Evolutionary conservation across 2,797 vertebrate genomes (phyloP).

Genomic region (Rhabdophis nuchalis): DNA sequence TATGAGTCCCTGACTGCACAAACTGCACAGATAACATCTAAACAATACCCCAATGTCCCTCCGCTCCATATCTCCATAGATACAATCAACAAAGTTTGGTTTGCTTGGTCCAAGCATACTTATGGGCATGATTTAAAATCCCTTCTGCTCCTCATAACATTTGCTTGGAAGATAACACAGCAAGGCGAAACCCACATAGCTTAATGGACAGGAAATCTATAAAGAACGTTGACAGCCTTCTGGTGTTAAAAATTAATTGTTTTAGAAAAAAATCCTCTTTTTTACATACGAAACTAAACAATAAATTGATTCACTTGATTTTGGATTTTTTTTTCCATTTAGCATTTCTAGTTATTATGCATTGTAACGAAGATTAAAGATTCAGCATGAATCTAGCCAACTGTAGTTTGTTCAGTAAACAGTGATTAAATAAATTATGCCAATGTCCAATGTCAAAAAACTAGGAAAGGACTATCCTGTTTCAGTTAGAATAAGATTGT

Average conservation of each 20-base stretch:
- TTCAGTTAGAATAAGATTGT: neutral
- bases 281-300: neutral
- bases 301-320: neutral
- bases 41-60: neutral
- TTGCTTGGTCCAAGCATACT: neutral
- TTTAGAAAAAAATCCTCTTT: neutral
- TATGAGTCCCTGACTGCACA: neutral
- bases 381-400: neutral
- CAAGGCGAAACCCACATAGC: neutral
- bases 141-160: neutral
- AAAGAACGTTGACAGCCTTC: neutral
- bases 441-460: neutral
- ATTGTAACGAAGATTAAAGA: neutral
- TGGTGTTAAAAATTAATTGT: neutral
- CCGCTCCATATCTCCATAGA: neutral
- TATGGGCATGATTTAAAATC: neutral
- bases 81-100: neutral
- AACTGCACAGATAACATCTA: neutral
- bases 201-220: too few species aligned
- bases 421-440: neutral
- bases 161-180: neutral
- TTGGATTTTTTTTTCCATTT: neutral
- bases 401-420: neutral
- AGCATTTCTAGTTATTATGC: neutral
- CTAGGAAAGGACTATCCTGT: neutral